Base-by-base conservation (phyloP, 2,113 vertebrate genomes). In the Clarias magur region DNA sequence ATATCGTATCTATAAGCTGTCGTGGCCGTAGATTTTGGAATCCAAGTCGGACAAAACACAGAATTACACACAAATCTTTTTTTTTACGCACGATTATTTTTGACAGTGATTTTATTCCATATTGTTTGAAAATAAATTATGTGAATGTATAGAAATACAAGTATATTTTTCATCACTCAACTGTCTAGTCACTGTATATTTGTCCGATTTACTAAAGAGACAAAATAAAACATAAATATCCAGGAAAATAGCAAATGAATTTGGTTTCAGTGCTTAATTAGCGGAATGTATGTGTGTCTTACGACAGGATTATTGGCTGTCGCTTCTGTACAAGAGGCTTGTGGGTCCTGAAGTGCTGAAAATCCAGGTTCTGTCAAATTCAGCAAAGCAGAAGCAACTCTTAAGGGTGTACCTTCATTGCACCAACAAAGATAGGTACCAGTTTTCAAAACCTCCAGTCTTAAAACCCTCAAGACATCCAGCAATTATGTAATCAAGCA, bases 291-390 rank as follows among this genome's bases (percentile, higher is more conserved):
- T 72, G 54, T 83, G 17, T 80, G n/a, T 83, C 7, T 82, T 62
- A 7, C n/a, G 76, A 3, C 80, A 98, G 98, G 98, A 99, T 91
- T 99, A 98, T 25, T 99, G 98, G 98, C 93, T 99, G 0, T 99
- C 98, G 0, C 91, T 99, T 57, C 92, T 99, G 42, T 97, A 97
- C 90, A 99, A 99, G 95, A 95, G 94, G 38, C 94, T 99, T 10
- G 97, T 98, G 15, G 98, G 98, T 68, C 94, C 93, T 53, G 95
- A 93, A 56, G 98, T 99, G 75, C 88, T 99, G 85, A 91, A 88
- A 11, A 91, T 93, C 0, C 15, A 81, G 15, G 89, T 94, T 0
- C 38, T 82, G 38, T 81, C 88, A 2, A 38, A 42, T 84, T 78
- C 19, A 5, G 89, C 68, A 68, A 78, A 0, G 0, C 92, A 0